Base-by-base conservation (phyloP, 2,888 invertebrate genomes). In the Pycnomerus fuliginosus region DNA sequence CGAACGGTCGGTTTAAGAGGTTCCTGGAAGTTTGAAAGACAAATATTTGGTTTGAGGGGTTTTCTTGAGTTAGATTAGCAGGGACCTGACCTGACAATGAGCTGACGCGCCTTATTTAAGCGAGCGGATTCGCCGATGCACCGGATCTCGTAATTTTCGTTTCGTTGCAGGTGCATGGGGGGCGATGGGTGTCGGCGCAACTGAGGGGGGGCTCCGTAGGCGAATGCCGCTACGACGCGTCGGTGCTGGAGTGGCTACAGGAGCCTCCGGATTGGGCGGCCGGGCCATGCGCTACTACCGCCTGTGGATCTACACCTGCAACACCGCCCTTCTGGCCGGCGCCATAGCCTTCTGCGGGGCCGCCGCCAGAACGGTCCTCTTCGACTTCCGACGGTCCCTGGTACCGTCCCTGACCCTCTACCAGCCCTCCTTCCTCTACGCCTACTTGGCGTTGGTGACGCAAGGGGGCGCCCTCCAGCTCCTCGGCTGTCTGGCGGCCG, bases 281-380 rank as follows among this genome's bases (percentile, higher is more conserved):
- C 67, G 70, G 76, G 76, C 80, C 68, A 82, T 81, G 82, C 80
- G 87, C 80, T 88, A 88, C 78, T 88, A 89, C 76, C 85, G 90
- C 76, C 84, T 90, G 74, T 90, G 90, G 90, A 90, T 91, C 72
- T 90, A 90, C 80, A 87, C 89, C 72, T 90, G 90, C 83, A 90
- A 90, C 79, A 84, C 87, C 74, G 90, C 88, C 65, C 80, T 91
- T 73, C 78, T 90, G 73, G 82, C 88, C 63, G 87, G 87, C 69
- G 87, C 89, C 68, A 75, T 90, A 58, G 86, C 87, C 48, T 88
- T 90, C 71, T 82, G 84, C 65, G 84, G 84, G 56, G 85, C 87
- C 57, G 87, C 87, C 56, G 83, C 82, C 38, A 80, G 82, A 64
- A 84, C 84, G 31, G 77, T 87, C 42, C 63, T 82, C 41, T 77